Conservation (phyloP, 2,888 invertebrate genomes). For the Drosophila trichaetosa region DNA sequence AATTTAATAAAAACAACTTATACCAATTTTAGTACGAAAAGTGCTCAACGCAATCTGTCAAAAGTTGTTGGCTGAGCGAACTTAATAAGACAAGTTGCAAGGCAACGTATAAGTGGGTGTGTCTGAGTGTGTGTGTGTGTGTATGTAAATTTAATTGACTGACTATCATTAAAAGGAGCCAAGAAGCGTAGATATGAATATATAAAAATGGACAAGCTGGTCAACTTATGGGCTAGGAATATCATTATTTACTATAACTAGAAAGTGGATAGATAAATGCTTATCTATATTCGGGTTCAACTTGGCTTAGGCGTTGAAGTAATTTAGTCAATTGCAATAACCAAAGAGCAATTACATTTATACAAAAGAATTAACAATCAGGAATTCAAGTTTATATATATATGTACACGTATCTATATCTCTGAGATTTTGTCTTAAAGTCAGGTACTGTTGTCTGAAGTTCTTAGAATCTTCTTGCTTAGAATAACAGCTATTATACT, state of each 20-base stretch:
- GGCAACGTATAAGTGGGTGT: background rate
- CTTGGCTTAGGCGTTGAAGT: background rate
- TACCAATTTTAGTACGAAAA: background rate
- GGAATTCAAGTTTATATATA: background rate
- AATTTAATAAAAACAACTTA: conserved; percentile 3
- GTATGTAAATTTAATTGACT: background rate
- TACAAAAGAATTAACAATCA: no score
- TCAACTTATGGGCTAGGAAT: background rate
- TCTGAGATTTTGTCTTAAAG: background rate
- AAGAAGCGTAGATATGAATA: background rate
- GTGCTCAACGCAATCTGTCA: conserved; percentile 26
- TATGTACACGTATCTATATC: background rate
- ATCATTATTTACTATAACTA: background rate
- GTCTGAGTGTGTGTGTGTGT: background rate
- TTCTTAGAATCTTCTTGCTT: background rate
- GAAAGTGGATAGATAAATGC: background rate
- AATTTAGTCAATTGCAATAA: background rate
- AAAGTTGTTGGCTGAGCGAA: conserved; percentile 11
- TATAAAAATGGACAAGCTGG: background rate
- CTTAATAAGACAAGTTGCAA: conserved; percentile 11
- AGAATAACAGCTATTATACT: background rate
- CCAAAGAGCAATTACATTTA: no score
- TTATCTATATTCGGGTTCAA: background rate
- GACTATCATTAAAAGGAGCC: conserved; percentile 6
- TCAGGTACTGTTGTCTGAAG: background rate